phyloP scores from a whole-genome alignment of 2,797 vertebrate species.

The Vespertilio murinus region DNA sequence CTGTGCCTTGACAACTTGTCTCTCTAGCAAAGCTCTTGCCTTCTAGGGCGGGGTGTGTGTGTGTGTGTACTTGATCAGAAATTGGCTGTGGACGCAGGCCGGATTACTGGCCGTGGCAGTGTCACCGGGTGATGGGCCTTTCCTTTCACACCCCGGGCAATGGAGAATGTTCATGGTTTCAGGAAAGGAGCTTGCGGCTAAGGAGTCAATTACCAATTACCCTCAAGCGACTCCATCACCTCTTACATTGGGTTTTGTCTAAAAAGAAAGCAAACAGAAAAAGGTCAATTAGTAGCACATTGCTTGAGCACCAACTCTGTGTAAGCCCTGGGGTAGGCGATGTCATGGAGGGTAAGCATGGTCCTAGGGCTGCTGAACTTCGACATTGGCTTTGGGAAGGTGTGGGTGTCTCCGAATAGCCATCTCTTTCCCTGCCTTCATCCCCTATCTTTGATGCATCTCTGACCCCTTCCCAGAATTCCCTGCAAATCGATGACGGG shows the following conservation, averaged over 20 bases:
- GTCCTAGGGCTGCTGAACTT: neutral
- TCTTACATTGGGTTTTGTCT: neutral
- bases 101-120: neutral
- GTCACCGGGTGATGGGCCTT: neutral
- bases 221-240: neutral
- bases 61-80: neutral
- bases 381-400: neutral
- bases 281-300: neutral
- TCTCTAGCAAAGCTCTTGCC: neutral
- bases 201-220: slow-evolving; percentile 39
- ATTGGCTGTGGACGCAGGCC: neutral
- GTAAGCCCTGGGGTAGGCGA: neutral
- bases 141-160: slow-evolving; percentile 12
- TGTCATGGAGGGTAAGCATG: rapidly evolving
- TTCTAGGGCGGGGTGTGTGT: no score
- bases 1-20: neutral
- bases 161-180: slow-evolving; percentile 17
- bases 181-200: slow-evolving; percentile 42
- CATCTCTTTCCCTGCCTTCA: neutral
- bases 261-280: neutral
- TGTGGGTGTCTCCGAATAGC: neutral
- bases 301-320: neutral
- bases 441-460: neutral
- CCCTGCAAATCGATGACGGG: neutral
- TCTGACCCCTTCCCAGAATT: neutral